Conservation (phyloP, 2,888 invertebrate genomes). For the Electrophaes corylata region DNA sequence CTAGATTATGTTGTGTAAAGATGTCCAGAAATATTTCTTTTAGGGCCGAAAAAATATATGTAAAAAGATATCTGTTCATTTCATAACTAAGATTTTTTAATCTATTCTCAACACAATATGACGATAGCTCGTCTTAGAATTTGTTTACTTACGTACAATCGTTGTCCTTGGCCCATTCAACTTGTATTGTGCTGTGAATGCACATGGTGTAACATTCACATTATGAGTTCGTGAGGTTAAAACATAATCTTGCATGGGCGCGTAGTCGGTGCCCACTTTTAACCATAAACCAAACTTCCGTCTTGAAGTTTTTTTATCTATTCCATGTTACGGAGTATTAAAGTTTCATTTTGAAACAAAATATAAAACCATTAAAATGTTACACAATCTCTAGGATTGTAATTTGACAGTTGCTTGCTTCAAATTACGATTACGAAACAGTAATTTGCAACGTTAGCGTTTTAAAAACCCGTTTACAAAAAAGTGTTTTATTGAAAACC, state of each 20-base stretch:
- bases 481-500: not conserved
- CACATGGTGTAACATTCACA: constrained; percentile 22
- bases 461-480: not conserved
- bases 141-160: constrained; percentile 12
- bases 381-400: constrained; percentile 34
- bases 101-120: not conserved
- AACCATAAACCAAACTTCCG: not conserved
- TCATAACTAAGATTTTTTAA: too few species aligned
- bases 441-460: constrained; percentile 23
- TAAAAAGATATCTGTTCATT: too few species aligned
- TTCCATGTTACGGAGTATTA: constrained; percentile 23
- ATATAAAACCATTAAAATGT: constrained; percentile 28
- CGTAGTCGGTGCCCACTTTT: not conserved
- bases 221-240: constrained; percentile 22
- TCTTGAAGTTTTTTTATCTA: not conserved
- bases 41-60: too few species aligned
- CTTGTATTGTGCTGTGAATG: constrained; percentile 28
- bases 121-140: constrained; percentile 7
- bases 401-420: constrained; percentile 38
- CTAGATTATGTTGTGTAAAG: too few species aligned
- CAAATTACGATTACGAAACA: constrained; percentile 36
- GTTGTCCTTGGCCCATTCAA: constrained; percentile 37
- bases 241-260: not conserved
- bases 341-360: constrained; percentile 23
- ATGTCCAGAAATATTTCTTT: too few species aligned